These are phyloP conservation scores for Gasteruption jaculator DNA, from an alignment of 2,888 invertebrate genomes.

Conservation along the genomic window DNA sequence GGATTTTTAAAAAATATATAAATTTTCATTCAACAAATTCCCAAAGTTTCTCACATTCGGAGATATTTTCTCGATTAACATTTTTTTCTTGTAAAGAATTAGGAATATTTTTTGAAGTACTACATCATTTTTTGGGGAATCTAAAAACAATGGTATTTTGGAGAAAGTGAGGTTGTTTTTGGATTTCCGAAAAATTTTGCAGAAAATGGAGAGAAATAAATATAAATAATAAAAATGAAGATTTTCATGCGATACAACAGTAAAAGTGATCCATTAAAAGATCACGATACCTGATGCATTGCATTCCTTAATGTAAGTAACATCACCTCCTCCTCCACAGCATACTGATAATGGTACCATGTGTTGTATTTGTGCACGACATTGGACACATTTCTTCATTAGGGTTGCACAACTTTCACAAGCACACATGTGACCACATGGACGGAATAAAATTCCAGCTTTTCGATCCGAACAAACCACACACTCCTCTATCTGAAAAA, in stretches of 20 bases:
- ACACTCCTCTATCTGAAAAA: constrained; percentile 84
- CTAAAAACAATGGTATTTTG: too few species aligned
- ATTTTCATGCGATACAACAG: not conserved
- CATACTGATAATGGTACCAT: constrained; percentile 60
- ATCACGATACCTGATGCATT: constrained; percentile 38
- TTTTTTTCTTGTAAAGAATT: too few species aligned
- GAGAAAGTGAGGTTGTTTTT: too few species aligned
- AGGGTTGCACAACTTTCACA: constrained; percentile 87
- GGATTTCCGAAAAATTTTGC: too few species aligned
- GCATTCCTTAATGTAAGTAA: constrained; percentile 38
- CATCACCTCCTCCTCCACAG: constrained; percentile 50
- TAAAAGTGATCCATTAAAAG: constrained; percentile 9
- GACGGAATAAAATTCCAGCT: constrained; percentile 87
- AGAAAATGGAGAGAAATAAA: too few species aligned
- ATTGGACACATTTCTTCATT: constrained; percentile 97
- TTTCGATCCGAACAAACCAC: constrained; percentile 93
- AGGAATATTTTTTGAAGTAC: too few species aligned
- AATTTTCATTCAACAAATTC: too few species aligned
- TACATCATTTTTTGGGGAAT: too few species aligned
- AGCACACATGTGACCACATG: constrained; percentile 93
- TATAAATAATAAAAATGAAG: constrained; percentile 8
- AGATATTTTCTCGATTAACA: too few species aligned
- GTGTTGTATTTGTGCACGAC: constrained; percentile 80
- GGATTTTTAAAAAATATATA: too few species aligned
- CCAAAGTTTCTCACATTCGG: too few species aligned